A percentile compares a stretch with the other conserved stretches of the same genome.
phyloP scores from a whole-genome alignment of 2,113 vertebrate genomes.

The Nesogale talazaci region DNA sequence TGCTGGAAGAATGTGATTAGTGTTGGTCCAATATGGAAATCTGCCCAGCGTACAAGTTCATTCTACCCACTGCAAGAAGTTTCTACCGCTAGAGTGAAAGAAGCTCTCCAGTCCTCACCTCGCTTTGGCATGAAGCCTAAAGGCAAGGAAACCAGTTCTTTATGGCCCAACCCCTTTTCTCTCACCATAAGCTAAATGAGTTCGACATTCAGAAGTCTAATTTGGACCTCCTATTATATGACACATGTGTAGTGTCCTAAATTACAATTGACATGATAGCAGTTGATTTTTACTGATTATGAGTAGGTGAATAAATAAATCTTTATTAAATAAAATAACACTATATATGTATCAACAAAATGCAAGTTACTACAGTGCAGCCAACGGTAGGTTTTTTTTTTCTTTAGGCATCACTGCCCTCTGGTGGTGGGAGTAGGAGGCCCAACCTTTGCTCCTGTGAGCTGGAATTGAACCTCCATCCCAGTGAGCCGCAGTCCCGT shows the following conservation, averaged over 20 bases:
- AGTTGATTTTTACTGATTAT: background rate
- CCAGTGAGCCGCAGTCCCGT: too few species aligned
- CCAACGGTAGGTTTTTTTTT: too few species aligned
- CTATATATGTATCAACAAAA: too few species aligned
- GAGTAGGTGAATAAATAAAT: conserved; percentile 1
- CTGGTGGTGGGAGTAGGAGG: too few species aligned
- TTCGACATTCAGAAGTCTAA: background rate
- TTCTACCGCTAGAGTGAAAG: background rate
- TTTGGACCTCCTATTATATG: background rate
- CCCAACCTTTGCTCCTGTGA: too few species aligned
- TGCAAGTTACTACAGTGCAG: too few species aligned
- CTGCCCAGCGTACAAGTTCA: background rate
- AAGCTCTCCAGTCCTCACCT: background rate
- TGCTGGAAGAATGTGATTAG: background rate
- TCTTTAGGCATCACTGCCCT: too few species aligned
- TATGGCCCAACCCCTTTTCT: rapidly evolving
- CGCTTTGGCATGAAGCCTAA: background rate
- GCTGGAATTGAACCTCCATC: too few species aligned
- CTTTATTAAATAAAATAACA: background rate
- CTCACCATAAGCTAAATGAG: background rate
- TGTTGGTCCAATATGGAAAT: background rate
- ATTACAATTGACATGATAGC: background rate
- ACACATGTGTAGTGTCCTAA: background rate
- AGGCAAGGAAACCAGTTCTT: background rate
- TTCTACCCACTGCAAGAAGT: background rate